phyloP scores from a whole-genome alignment of 2,797 vertebrate genomes.

The Molothrus ater region DNA sequence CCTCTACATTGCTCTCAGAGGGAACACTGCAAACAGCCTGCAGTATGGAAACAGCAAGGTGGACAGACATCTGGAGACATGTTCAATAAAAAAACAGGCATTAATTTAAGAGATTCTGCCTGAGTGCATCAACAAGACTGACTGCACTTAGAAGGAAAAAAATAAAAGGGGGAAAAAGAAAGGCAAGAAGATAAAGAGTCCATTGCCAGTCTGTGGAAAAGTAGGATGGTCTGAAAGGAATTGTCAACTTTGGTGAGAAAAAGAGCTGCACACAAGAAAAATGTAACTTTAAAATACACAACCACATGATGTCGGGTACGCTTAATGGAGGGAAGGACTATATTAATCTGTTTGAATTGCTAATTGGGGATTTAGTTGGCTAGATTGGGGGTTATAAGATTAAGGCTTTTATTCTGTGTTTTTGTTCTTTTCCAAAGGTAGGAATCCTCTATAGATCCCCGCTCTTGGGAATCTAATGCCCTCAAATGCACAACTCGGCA shows the following conservation, averaged over 20 bases:
- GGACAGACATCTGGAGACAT: background rate
- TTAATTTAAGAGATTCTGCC: slow-evolving; percentile 3
- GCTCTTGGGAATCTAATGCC: slow-evolving; percentile 50
- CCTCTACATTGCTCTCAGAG: background rate
- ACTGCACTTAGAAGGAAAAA: background rate
- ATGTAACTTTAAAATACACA: slow-evolving; percentile 40
- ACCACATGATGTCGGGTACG: background rate
- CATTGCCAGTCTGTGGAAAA: slow-evolving; percentile 5
- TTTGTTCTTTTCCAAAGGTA: slow-evolving; percentile 68
- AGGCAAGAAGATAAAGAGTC: background rate
- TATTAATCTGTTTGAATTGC: slow-evolving; percentile 68
- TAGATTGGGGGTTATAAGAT: slow-evolving; percentile 45
- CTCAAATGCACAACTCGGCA: slow-evolving; percentile 25
- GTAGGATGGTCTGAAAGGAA: slow-evolving; percentile 36
- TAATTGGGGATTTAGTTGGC: slow-evolving; percentile 65
- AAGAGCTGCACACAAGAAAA: slow-evolving; percentile 30
- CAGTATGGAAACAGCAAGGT: background rate
- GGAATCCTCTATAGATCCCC: slow-evolving; percentile 41
- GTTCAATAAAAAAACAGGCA: background rate
- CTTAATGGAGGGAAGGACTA: slow-evolving; percentile 48
- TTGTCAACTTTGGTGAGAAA: slow-evolving; percentile 44
- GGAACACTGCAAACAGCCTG: background rate
- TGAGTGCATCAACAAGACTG: background rate
- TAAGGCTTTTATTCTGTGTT: slow-evolving; percentile 65
- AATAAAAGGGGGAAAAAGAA: background rate